These are phyloP conservation scores for Leptinotarsa haldemani DNA, from an alignment of 2,888 invertebrate genomes.

Conservation along the genomic window DNA sequence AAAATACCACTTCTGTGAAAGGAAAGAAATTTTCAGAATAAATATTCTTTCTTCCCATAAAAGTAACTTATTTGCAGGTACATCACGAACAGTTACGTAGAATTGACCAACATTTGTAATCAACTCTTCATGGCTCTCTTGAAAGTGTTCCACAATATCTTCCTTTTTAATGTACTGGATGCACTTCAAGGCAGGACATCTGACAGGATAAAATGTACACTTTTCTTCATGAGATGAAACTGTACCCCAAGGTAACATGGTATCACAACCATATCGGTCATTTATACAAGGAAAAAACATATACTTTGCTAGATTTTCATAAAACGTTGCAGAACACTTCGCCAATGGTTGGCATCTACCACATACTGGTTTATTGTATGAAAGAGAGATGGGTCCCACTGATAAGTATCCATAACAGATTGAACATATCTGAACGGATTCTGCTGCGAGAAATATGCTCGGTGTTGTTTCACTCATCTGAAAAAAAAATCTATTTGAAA, in stretches of 20 bases:
- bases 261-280: constrained; percentile 10
- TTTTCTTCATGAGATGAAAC: constrained; percentile 2
- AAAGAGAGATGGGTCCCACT: constrained; percentile 1
- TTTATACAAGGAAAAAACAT: constrained; percentile 27
- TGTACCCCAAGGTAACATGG: neutral
- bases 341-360: constrained; percentile 2
- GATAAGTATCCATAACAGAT: constrained; percentile 18
- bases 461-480: constrained; percentile 3
- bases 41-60: neutral
- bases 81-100: neutral
- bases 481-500: neutral
- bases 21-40: neutral
- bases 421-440: constrained; percentile 11
- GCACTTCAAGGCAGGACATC: constrained; percentile 11
- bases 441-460: neutral
- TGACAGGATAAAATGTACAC: neutral
- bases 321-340: neutral
- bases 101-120: neutral
- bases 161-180: neutral
- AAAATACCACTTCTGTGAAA: neutral
- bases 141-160: neutral
- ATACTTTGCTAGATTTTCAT: constrained; percentile 10
- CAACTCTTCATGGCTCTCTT: neutral
- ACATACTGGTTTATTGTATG: neutral
- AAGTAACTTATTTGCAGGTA: neutral